Conservation (phyloP, 1,140 invertebrate species). For the Aphelenchoides avenae region DNA sequence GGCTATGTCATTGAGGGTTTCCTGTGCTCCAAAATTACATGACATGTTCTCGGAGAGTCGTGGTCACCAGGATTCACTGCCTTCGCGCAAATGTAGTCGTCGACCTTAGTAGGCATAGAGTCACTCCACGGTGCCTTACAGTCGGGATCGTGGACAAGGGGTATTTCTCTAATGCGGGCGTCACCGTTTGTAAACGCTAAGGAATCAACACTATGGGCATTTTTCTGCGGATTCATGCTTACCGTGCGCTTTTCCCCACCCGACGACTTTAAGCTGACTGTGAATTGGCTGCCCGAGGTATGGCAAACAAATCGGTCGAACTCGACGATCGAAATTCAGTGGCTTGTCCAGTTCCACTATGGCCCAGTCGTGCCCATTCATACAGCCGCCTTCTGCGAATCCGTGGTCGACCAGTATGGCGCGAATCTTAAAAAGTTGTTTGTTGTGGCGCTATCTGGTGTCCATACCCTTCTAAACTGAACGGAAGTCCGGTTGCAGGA, state of each 20-base stretch:
- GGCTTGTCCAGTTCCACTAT: conserved; percentile 34
- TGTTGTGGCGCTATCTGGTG: background rate
- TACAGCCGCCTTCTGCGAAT: conserved; percentile 21
- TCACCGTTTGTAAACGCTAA: conserved; percentile 25
- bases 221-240: background rate
- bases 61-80: conserved; percentile 33
- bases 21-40: conserved; percentile 20
- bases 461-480: background rate
- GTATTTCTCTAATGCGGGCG: conserved; percentile 42
- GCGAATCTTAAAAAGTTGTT: conserved; percentile 25
- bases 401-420: conserved; percentile 22
- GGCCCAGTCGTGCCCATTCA: conserved; percentile 37
- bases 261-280: conserved; percentile 14
- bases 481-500: background rate
- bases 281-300: background rate
- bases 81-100: conserved; percentile 43
- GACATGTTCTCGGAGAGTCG: conserved; percentile 36
- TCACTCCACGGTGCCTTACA: conserved; percentile 35
- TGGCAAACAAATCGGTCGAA: conserved; percentile 31
- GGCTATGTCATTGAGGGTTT: background rate
- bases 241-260: conserved; percentile 28
- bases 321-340: conserved; percentile 30
- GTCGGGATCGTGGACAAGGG: conserved; percentile 29
- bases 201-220: no score
- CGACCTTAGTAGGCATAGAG: conserved; percentile 25